Evolutionary conservation across 2,888 invertebrate genomes (phyloP), one percentile per base, ranked within the genome.

Genomic region (Dicycla oo): DNA sequence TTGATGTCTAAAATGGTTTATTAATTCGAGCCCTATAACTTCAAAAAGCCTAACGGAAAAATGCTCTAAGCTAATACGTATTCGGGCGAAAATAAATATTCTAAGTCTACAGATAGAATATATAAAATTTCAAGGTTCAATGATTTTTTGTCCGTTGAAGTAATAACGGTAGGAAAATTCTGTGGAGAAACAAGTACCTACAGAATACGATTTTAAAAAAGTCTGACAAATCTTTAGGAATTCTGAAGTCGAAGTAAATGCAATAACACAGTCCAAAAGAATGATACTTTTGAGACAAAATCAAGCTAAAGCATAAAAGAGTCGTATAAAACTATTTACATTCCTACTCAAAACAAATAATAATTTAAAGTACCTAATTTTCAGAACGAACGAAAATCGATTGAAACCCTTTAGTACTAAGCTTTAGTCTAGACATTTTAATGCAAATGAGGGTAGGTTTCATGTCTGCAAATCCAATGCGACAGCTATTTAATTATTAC

Each of bases 401-500:
- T 66, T 30, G 40, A 40, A 62, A 47, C 10, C 20, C 18, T 47
- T 60, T 61, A 2, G 15, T 11, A 26, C 54, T 61, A 56, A 73
- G 73, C 43, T 64, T 30, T 6, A 3, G 77, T 73, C 77, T 77
- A 77, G 73, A 77, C 77, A 38, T 60, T 64, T 54, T 51, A 60
- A 73, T 73, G 63, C 45, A 77, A 78, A 73, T 61, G 43, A 73
- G 47, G 10, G 51, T 69, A 64, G 74, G 45, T 70, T 34, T 47
- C 20, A 40, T 30, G 45, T 54, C 66, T 67, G 26, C 1, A 49
- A 63, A 72, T 60, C 43, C 34, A 6, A 43, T 45, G 43, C 13
- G 54, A 75, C 57, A 43, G 57, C 13, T 63, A 63, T 47, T 62
- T 74, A 57, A 62, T 53, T 62, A 38, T 45, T 30, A 23, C 18